A percentile compares a stretch with the other conserved stretches of the same genome.
phyloP scores from a whole-genome alignment of 2,888 invertebrate species.

The Pyrrhosoma nymphula region DNA sequence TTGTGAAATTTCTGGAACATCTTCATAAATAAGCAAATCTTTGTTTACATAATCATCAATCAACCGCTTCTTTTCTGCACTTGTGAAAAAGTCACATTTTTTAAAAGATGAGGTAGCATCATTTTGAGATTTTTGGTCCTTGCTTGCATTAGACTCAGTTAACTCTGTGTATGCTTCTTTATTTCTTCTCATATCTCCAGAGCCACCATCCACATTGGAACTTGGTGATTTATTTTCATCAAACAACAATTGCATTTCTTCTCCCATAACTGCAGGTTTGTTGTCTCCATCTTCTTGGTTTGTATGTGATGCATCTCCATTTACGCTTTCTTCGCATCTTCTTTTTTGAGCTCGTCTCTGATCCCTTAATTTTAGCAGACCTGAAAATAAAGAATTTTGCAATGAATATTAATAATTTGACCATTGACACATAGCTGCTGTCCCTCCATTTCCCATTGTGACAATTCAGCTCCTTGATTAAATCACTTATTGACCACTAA shows the following conservation, averaged over 20 bases:
- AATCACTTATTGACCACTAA: too few species aligned
- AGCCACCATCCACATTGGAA: background rate
- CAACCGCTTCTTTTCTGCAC: background rate
- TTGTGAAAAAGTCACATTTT: background rate
- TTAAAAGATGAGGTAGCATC: background rate
- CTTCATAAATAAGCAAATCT: conserved; percentile 23
- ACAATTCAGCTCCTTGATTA: too few species aligned
- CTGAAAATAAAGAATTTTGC: background rate
- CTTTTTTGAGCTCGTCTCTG: conserved; percentile 13
- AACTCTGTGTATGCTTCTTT: background rate
- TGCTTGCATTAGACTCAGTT: background rate
- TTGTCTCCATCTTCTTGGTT: background rate
- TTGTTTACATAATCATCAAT: background rate
- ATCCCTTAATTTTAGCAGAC: conserved; percentile 21
- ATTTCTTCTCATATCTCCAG: background rate
- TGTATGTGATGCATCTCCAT: background rate
- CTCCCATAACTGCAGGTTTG: background rate
- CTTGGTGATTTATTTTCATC: background rate
- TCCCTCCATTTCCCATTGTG: too few species aligned
- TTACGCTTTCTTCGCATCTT: background rate
- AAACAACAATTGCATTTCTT: background rate
- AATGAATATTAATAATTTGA: too few species aligned
- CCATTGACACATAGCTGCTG: too few species aligned
- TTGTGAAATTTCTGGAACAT: background rate
- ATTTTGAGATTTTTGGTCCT: background rate